These are phyloP conservation scores for Pyrgus malvae DNA, from an alignment of 2,888 invertebrate genomes.

Conservation along the genomic window DNA sequence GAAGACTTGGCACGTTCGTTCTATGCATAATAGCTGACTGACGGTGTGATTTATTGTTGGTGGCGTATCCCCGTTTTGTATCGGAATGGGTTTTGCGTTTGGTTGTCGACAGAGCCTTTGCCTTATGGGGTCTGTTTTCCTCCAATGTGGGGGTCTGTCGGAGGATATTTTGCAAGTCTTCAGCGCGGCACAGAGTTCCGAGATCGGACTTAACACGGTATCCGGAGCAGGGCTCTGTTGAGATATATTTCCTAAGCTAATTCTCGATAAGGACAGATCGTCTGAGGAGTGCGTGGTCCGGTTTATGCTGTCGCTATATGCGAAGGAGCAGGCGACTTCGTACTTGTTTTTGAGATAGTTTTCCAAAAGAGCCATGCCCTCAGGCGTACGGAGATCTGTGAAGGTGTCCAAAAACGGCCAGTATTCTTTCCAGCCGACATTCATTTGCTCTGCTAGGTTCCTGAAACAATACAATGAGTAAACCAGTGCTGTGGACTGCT, in stretches of 20 bases:
- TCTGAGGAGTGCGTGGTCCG: conserved; percentile 51
- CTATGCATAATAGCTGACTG: conserved; percentile 68
- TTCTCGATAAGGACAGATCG: conserved; percentile 58
- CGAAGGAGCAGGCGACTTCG: conserved; percentile 64
- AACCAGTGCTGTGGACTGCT: background rate
- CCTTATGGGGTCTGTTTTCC: conserved; percentile 59
- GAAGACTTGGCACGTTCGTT: conserved; percentile 82
- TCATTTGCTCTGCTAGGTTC: conserved; percentile 85
- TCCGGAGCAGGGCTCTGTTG: conserved; percentile 47
- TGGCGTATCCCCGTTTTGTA: conserved; percentile 52
- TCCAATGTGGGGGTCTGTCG: conserved; percentile 58
- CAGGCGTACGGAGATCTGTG: conserved; percentile 87
- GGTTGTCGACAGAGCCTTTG: conserved; percentile 64
- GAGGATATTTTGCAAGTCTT: conserved; percentile 77
- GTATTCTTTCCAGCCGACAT: conserved; percentile 93
- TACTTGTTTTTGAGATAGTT: conserved; percentile 84
- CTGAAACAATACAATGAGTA: conserved; percentile 56
- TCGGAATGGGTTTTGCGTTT: conserved; percentile 39
- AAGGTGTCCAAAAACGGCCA: conserved; percentile 95
- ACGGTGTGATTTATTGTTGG: conserved; percentile 61
- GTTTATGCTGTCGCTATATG: conserved; percentile 61
- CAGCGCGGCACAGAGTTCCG: conserved; percentile 82
- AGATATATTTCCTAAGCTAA: conserved; percentile 50
- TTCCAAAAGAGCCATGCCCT: conserved; percentile 89
- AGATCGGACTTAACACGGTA: conserved; percentile 74